Percentiles rank a stretch among this genome's conserved stretches.
These are phyloP conservation scores for Scomber japonicus DNA, from an alignment of 2,113 vertebrate species.

Conservation along the genomic window DNA sequence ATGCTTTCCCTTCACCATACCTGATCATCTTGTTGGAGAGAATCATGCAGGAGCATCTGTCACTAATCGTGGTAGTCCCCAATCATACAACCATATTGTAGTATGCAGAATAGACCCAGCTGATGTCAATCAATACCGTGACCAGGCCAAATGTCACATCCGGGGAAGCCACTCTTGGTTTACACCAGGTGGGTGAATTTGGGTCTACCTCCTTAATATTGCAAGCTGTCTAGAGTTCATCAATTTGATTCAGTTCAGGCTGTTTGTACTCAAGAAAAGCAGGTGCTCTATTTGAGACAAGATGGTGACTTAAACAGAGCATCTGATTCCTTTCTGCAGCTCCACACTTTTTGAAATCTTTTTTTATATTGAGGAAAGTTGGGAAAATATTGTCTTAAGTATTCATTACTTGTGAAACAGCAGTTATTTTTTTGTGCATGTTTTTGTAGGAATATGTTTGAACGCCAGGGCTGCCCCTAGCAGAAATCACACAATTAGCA, in stretches of 20 bases:
- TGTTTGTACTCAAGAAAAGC: not conserved
- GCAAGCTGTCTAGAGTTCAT: not conserved
- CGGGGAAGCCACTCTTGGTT: not conserved
- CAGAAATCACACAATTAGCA: not conserved
- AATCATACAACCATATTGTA: conserved; percentile 1
- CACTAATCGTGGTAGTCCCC: not conserved
- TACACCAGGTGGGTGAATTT: not conserved
- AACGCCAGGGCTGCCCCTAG: not conserved
- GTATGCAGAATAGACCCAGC: conserved; percentile 11
- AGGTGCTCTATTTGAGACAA: not conserved
- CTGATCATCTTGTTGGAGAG: not conserved
- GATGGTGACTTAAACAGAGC: not conserved
- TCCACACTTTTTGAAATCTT: not conserved
- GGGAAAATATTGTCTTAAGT: too few species aligned
- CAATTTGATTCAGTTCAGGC: not conserved
- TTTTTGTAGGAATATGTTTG: not conserved
- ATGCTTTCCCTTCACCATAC: conserved; percentile 5
- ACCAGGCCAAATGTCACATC: not conserved
- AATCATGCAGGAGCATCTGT: conserved; percentile 12
- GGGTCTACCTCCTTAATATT: not conserved
- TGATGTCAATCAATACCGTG: not conserved
- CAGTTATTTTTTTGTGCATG: too few species aligned
- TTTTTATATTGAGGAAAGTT: not conserved
- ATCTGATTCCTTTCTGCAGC: not conserved
- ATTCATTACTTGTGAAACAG: too few species aligned